phyloP scores from a whole-genome alignment of 2,888 invertebrate species.

The Ligdia adustata region DNA sequence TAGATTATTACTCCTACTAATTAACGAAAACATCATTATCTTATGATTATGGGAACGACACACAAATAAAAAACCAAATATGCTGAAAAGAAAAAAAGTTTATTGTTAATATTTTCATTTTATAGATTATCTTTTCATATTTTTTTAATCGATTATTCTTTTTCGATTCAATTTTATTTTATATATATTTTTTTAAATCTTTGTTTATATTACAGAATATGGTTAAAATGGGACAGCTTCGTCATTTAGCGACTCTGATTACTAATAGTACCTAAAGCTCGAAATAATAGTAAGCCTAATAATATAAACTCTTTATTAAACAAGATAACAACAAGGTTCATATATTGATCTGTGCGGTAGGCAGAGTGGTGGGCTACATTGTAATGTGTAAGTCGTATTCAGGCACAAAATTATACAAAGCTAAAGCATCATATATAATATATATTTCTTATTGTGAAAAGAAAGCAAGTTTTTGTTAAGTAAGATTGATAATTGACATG shows the following conservation, averaged over 20 bases:
- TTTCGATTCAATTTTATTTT: constrained; percentile 45
- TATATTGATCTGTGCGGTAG: constrained; percentile 65
- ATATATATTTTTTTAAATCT: constrained; percentile 4
- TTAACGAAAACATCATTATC: too few species aligned
- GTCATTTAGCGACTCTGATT: constrained; percentile 13
- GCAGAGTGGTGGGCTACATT: constrained; percentile 61
- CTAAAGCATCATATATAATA: constrained; percentile 5
- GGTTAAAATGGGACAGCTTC: constrained; percentile 1
- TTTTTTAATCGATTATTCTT: constrained; percentile 44
- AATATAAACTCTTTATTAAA: constrained; percentile 50
- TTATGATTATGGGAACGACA: too few species aligned
- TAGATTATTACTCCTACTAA: too few species aligned
- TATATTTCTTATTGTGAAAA: too few species aligned
- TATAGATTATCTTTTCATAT: constrained; percentile 41
- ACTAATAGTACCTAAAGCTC: constrained; percentile 12
- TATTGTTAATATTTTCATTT: constrained; percentile 47
- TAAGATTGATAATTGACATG: too few species aligned
- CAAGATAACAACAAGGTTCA: constrained; percentile 50
- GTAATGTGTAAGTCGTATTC: constrained; percentile 8
- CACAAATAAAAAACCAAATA: constrained; percentile 55
- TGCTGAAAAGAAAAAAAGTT: constrained; percentile 67
- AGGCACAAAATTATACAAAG: constrained; percentile 10
- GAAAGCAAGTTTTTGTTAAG: too few species aligned
- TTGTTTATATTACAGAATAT: constrained; percentile 19
- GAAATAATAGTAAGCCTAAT: constrained; percentile 33